Evolutionary conservation across 2,888 invertebrate species (phyloP).

Genomic region (Ichneumoninae sp.): DNA sequence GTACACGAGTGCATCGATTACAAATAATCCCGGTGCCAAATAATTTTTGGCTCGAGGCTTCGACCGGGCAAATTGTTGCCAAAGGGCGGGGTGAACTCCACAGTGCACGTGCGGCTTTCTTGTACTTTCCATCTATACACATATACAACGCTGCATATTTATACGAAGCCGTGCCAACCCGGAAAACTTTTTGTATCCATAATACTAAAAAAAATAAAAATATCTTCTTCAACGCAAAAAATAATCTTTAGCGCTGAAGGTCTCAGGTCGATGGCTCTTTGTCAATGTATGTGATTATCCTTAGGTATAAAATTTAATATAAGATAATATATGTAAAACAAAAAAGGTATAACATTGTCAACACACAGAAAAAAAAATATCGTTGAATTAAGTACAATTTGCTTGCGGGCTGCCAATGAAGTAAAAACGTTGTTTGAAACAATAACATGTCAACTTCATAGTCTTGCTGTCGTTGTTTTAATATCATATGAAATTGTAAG

Average conservation of each 20-base stretch:
- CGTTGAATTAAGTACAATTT: too few relatives aligned
- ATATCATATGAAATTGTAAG: too few relatives aligned
- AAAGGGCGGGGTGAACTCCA: constrained; percentile 44
- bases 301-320: too few relatives aligned
- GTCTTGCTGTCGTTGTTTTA: too few relatives aligned
- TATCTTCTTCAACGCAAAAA: background rate
- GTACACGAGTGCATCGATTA: constrained; percentile 44
- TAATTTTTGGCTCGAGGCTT: constrained; percentile 54
- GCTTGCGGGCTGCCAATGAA: too few relatives aligned
- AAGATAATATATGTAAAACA: too few relatives aligned
- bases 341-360: too few relatives aligned
- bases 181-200: background rate
- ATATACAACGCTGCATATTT: background rate
- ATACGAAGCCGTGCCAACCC: constrained; percentile 10
- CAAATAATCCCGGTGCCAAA: constrained; percentile 58
- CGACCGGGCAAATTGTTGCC: constrained; percentile 43
- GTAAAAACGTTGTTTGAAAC: too few relatives aligned
- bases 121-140: background rate
- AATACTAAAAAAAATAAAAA: background rate
- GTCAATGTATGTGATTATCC: too few relatives aligned
- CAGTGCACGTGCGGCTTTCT: constrained; percentile 40
- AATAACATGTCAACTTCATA: too few relatives aligned
- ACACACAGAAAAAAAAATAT: too few relatives aligned
- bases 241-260: background rate
- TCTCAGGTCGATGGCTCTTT: too few relatives aligned